Base-by-base conservation (phyloP, 2,797 vertebrate species). In the Tokudaia tokunoshimensis region DNA sequence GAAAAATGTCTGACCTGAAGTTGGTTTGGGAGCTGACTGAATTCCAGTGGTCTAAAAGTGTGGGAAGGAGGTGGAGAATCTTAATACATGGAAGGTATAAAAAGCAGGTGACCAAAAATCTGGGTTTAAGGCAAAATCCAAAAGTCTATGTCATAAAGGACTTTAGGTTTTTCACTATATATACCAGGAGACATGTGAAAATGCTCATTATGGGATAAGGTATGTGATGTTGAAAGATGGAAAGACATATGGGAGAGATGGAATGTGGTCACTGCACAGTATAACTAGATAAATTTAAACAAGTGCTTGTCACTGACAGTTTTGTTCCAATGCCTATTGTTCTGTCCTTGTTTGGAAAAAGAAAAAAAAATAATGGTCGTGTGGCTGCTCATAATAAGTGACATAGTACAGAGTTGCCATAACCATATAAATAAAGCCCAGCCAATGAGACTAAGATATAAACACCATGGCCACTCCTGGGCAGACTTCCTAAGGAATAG, bases 21-120 rank as follows among this genome's bases (percentile, higher is more conserved):
- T 26, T 6, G 15, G 15, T 29, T 29, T 6, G 5, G 24, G 0
- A 31, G 20, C 2, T 13, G 0, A 34, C n/a, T 47, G n/a, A 3
- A 1, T 17, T 47, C 29, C 13, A 13, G 37, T 55, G 12, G 10
- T 44, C 17, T 63, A 55, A 29, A 67, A 52, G 22, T 37, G 29
- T 47, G 57, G 65, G 34, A 37, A 47, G 37, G 59, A 31, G 20
- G 34, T 0, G 2, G 19, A 31, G 31, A 12, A 29, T 26, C 52
- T 78, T 1, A n/a, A 22, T 22, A 26, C 34, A 47, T 31, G 19
- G 11, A 61, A 76, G 6, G 75, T 2, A 19, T 11, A 12, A n/a
- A 24, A 26, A 67, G 4, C 34, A 86, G 19, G 19, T 12, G 52
- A 9, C n/a, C 76, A n/a, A 59, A 91, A 85, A 74, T 89, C 22